phyloP scores from a whole-genome alignment of 2,113 vertebrate genomes.

The Scatophagus argus region DNA sequence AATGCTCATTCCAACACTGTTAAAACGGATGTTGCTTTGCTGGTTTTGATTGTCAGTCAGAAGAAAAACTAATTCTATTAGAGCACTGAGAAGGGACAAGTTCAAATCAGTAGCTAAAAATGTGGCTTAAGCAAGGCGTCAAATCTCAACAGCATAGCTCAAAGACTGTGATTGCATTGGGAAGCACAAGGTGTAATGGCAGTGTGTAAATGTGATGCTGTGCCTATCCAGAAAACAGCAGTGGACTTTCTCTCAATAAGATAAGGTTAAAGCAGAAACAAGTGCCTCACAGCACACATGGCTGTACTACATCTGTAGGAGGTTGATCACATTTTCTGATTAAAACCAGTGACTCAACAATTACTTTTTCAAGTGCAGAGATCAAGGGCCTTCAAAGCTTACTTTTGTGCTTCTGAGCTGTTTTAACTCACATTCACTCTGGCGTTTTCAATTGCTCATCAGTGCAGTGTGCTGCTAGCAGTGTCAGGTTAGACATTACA shows the following conservation, averaged over 20 bases:
- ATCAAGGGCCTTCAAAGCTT: constrained; percentile 39
- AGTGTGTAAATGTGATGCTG: constrained; percentile 21
- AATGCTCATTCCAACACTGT: neutral
- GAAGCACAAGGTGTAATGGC: neutral
- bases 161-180: constrained; percentile 18
- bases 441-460: constrained; percentile 47
- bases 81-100: neutral
- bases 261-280: constrained; percentile 35
- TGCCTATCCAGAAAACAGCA: constrained; percentile 12
- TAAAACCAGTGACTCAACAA: constrained; percentile 47
- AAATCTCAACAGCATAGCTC: neutral
- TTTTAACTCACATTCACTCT: constrained; percentile 38
- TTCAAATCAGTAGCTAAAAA: neutral
- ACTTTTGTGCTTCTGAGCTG: constrained; percentile 24
- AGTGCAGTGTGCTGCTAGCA: constrained; percentile 26
- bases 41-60: neutral
- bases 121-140: neutral
- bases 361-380: constrained; percentile 30
- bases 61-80: neutral
- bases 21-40: no score
- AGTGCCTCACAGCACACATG: constrained; percentile 20
- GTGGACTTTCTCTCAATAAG: neutral
- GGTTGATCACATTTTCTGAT: constrained; percentile 53
- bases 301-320: constrained; percentile 29
- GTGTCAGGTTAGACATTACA: constrained; percentile 16